A percentile compares a stretch with the other conserved stretches of the same genome.
phyloP scores from a whole-genome alignment of 2,797 vertebrate genomes.

The Arctocebus calabarensis region DNA sequence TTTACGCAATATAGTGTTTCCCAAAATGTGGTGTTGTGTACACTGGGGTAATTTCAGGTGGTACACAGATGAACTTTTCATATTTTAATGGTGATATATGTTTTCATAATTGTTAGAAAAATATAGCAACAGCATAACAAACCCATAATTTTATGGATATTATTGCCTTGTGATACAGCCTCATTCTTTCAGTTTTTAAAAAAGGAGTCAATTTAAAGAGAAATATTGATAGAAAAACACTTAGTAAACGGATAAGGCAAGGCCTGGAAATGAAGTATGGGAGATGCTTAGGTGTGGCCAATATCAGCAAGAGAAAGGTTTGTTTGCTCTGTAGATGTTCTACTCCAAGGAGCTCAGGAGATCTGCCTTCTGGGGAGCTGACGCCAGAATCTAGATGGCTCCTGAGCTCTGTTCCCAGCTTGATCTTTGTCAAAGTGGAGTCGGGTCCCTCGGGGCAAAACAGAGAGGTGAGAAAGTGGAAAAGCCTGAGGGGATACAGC shows the following conservation, averaged over 20 bases:
- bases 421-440: neutral
- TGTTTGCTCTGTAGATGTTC: neutral
- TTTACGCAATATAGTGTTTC: constrained; percentile 28
- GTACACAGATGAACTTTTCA: neutral
- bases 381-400: neutral
- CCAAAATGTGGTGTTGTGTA: neutral
- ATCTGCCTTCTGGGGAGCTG: neutral
- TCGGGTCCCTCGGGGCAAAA: neutral
- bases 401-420: neutral
- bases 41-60: neutral
- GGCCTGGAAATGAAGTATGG: neutral
- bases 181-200: constrained; percentile 18
- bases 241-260: neutral
- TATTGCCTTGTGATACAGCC: neutral
- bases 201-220: neutral
- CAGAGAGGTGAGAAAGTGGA: neutral
- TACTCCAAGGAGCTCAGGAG: neutral
- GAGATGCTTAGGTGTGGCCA: neutral
- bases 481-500: neutral
- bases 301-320: neutral
- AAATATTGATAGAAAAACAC: neutral
- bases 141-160: neutral
- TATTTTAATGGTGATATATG: neutral
- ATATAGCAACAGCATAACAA: neutral
- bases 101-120: constrained; percentile 13